These are phyloP conservation scores for Nomada lathburiana DNA, from an alignment of 2,888 invertebrate genomes.

Conservation along the genomic window DNA sequence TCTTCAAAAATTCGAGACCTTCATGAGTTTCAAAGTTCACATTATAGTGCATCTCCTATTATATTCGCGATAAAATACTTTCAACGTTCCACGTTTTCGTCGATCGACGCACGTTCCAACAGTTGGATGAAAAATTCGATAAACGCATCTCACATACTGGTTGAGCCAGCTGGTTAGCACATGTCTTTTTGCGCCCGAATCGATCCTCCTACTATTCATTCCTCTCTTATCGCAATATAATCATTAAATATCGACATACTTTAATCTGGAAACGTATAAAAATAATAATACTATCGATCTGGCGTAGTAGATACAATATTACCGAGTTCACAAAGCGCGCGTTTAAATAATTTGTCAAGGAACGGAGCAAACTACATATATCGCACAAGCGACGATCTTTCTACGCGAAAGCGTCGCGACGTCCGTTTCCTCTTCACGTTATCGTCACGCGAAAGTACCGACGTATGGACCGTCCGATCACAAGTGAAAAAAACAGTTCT, in stretches of 20 bases:
- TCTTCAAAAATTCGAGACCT: not conserved
- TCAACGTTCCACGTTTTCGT: constrained; percentile 9
- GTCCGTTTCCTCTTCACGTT: not conserved
- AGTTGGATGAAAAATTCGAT: not conserved
- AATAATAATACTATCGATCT: constrained; percentile 80
- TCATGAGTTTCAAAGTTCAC: constrained; percentile 12
- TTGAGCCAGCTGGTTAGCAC: constrained; percentile 27
- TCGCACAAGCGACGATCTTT: constrained; percentile 1
- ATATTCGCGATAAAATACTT: constrained; percentile 24
- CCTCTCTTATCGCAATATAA: constrained; percentile 49
- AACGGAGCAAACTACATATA: constrained; percentile 25
- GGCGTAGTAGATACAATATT: constrained; percentile 57
- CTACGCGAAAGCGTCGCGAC: not conserved
- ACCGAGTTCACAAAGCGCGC: constrained; percentile 33
- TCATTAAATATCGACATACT: constrained; percentile 61
- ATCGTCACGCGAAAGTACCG: constrained; percentile 11
- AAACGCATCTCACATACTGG: constrained; percentile 11
- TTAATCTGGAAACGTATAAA: constrained; percentile 75
- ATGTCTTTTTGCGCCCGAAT: constrained; percentile 1
- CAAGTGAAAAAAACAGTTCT: constrained; percentile 31
- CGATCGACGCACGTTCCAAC: constrained; percentile 2
- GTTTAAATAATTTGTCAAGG: constrained; percentile 22
- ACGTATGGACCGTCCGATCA: constrained; percentile 32
- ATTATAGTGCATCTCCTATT: not conserved
- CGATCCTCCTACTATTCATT: not conserved